Base-by-base conservation (phyloP, 2,113 vertebrate species). In the Sceloporus tristichus region DNA sequence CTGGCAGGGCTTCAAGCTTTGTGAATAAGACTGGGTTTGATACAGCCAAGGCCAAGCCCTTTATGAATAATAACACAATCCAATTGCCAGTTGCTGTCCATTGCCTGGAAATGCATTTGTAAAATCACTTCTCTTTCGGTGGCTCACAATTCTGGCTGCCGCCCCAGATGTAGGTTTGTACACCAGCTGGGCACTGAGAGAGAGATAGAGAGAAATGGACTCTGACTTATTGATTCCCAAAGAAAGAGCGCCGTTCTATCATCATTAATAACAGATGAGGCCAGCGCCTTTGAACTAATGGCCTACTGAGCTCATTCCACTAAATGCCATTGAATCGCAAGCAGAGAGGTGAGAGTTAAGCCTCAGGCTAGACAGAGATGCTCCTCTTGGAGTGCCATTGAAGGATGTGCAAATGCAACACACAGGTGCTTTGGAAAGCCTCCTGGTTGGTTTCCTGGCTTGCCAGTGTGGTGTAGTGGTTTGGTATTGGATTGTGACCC, bases 91-190 rank as follows among this genome's bases (percentile, higher is more conserved):
- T 11, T 7, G 23, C 75, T 74, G 23, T 23, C 68, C 2, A 14
- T 42, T 38, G 82, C 87, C 80, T 75, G 77, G 77, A 81, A 80
- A 80, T 85, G 78, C 77, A 38, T 85, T 85, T 75, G 83, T 48
- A 14, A 62, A 81, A 81, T 48, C 25, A 4, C 29, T 21, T 54
- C 54, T 65, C 21, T 79, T 4, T 18, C n/a, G 66, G 53, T 19
- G 68, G 34, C 56, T 59, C n/a, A 40, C n/a, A 6, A 6, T 10
- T 38, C 38, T 16, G 48, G 56, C 29, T 29, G 54, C 27, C 18
- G 82, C n/a, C 62, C 85, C 38, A 7, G 42, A 38, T 89, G 82
- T 19, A 53, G 27, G 54, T 66, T 53, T 3, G 23, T 75, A 38
- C 21, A 70, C 59, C 42, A 76, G 86, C 79, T 76, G 86, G 71